These are phyloP conservation scores for Climacteris rufus DNA, from an alignment of 2,113 vertebrate genomes.

Conservation along the genomic window DNA sequence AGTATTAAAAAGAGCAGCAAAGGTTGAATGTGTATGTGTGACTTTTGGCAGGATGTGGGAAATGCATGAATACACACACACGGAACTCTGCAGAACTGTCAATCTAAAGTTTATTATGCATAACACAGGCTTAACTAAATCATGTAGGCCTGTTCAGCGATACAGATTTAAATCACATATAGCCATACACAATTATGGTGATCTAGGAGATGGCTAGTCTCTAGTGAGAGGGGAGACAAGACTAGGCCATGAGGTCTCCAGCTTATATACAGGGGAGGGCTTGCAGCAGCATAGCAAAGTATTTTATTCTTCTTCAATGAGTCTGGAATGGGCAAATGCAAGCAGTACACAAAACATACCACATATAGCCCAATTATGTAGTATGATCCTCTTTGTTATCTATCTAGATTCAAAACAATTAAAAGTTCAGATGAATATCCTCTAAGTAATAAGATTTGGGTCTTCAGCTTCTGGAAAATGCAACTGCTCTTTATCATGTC, in stretches of 20 bases:
- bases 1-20: not conserved
- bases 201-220: not conserved
- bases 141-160: not conserved
- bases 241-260: not conserved
- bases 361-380: fast-evolving
- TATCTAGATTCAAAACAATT: fast-evolving
- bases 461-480: not conserved
- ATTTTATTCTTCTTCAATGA: not conserved
- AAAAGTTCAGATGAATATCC: not conserved
- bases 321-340: not conserved
- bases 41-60: not conserved
- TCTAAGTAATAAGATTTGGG: not conserved
- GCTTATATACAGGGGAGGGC: not conserved
- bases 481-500: not conserved
- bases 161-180: not conserved
- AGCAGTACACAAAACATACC: not conserved
- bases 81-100: not conserved
- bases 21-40: not conserved
- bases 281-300: not conserved
- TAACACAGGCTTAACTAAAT: not conserved
- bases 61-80: not conserved
- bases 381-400: not conserved
- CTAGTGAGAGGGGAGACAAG: not conserved
- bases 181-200: fast-evolving
- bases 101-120: not conserved